Evolutionary conservation across 2,113 vertebrate species (phyloP).

Genomic region (Atrichornis clamosus): DNA sequence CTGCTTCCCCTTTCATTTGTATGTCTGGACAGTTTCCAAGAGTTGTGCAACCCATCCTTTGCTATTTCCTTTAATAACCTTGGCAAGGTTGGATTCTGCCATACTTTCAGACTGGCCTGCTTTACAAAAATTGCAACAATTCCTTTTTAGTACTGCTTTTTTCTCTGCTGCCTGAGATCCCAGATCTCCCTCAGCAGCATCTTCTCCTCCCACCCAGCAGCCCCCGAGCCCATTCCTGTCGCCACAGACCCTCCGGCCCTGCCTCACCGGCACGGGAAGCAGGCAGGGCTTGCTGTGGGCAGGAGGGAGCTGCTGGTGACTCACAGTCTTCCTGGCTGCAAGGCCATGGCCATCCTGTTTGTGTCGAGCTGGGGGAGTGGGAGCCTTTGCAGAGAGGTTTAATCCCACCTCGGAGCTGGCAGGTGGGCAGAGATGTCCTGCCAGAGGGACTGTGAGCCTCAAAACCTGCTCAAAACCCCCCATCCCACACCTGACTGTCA

Average conservation of each 20-base stretch:
- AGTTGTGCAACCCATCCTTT: background rate
- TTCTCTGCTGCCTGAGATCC: background rate
- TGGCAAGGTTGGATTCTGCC: background rate
- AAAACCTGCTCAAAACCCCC: background rate
- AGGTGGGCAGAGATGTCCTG: background rate
- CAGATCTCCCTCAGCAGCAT: background rate
- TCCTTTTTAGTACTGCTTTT: background rate
- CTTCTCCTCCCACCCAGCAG: background rate
- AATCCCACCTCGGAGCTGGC: background rate
- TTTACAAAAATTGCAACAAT: background rate
- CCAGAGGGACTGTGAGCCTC: accelerated
- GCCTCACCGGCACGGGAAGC: accelerated
- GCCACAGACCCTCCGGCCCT: background rate
- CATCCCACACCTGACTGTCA: background rate
- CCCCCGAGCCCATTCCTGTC: accelerated
- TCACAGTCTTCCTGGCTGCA: constrained; percentile 2
- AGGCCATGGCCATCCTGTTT: background rate
- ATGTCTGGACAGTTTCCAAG: background rate
- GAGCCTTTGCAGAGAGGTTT: background rate
- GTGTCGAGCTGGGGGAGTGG: background rate
- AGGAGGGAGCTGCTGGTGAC: background rate
- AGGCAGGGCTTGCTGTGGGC: background rate
- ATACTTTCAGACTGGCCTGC: background rate
- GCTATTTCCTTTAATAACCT: background rate
- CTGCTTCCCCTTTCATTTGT: background rate